Conservation (phyloP, 2,797 vertebrate genomes). For the Argya squamiceps region DNA sequence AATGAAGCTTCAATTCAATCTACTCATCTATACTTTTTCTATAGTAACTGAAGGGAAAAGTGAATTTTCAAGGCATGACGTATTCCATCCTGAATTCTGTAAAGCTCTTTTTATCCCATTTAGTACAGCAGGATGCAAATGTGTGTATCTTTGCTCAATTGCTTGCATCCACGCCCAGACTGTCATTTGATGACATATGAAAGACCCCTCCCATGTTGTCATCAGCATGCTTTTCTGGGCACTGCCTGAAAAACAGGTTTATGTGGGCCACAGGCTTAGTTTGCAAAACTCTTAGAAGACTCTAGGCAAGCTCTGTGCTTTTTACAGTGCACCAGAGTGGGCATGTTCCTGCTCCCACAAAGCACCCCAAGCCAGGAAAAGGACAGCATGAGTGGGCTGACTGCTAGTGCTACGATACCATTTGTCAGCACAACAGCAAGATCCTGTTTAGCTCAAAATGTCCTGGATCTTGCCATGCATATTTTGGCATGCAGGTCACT, state of each 20-base stretch:
- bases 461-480: not conserved
- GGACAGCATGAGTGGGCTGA: not conserved
- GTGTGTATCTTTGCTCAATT: not conserved
- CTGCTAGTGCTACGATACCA: not conserved
- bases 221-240: not conserved
- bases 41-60: not conserved
- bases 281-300: not conserved
- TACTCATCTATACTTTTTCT: not conserved
- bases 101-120: not conserved
- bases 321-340: not conserved
- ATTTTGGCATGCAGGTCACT: not conserved
- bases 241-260: not conserved
- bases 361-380: not conserved
- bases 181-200: not conserved
- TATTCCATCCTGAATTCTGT: not conserved
- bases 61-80: not conserved
- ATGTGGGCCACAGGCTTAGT: not conserved
- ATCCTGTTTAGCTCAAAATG: not conserved
- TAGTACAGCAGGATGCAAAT: not conserved
- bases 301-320: not conserved
- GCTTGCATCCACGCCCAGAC: not conserved
- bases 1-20: not conserved
- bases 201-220: not conserved
- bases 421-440: not conserved
- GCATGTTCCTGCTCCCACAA: not conserved